Percentiles rank a stretch among this genome's conserved stretches.
phyloP scores from a whole-genome alignment of 2,888 invertebrate species.

The Ectemnius lituratus region DNA sequence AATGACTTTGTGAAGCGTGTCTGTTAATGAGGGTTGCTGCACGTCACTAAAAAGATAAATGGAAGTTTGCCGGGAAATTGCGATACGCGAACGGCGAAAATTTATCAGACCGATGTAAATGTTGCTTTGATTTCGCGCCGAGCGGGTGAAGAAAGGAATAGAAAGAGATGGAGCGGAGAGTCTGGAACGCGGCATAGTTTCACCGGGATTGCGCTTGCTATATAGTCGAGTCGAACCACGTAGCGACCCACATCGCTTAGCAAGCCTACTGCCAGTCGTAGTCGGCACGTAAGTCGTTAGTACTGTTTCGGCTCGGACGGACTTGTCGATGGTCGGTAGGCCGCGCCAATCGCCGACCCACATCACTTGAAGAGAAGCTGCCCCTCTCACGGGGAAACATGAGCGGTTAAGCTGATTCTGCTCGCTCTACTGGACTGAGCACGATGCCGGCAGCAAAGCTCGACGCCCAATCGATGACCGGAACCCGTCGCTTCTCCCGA shows the following conservation, averaged over 20 bases:
- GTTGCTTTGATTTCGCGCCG: not conserved
- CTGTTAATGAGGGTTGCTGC: not conserved
- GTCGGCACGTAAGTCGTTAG: conserved; percentile 86
- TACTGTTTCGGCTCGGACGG: conserved; percentile 13
- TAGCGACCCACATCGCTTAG: conserved; percentile 93
- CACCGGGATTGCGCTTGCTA: conserved; percentile 26
- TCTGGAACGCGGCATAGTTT: not conserved
- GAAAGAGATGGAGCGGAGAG: not conserved
- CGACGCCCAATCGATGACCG: conserved; percentile 39
- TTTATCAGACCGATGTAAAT: conserved; percentile 1
- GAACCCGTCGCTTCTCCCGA: conserved; percentile 47
- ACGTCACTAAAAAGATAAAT: not conserved
- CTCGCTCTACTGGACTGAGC: conserved; percentile 30
- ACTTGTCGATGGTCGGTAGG: conserved; percentile 34
- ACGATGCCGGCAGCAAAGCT: conserved; percentile 10
- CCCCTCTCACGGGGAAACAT: conserved; percentile 39
- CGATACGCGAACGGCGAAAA: conserved; percentile 13
- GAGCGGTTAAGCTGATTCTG: conserved; percentile 51
- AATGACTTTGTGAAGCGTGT: not conserved
- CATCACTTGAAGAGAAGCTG: conserved; percentile 42
- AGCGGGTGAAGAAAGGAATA: not conserved
- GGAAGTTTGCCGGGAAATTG: conserved; percentile 5
- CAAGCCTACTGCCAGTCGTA: conserved; percentile 83
- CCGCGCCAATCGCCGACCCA: conserved; percentile 43
- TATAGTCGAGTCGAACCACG: conserved; percentile 84